These are phyloP conservation scores for Empidonax alnorum DNA, from an alignment of 2,113 vertebrate species.

Conservation along the genomic window DNA sequence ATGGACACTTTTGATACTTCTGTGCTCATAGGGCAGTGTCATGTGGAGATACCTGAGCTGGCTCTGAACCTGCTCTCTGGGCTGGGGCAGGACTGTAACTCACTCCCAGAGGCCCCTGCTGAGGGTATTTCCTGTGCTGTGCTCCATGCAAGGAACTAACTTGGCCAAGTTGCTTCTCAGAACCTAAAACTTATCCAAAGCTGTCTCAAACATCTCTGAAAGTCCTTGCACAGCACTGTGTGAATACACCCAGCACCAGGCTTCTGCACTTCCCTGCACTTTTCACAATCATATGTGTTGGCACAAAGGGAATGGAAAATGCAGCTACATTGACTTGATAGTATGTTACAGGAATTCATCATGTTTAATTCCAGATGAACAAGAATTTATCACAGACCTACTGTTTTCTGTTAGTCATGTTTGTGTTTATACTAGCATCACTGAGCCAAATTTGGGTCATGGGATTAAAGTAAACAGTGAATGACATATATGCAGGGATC, in stretches of 20 bases:
- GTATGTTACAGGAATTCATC: not conserved
- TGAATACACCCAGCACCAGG: not conserved
- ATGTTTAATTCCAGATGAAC: not conserved
- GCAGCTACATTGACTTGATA: not conserved
- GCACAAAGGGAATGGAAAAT: not conserved
- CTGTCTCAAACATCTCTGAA: not conserved
- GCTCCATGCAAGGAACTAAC: not conserved
- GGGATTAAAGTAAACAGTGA: not conserved
- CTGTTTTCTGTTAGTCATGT: not conserved
- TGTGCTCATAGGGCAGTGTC: not conserved
- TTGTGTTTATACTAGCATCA: not conserved
- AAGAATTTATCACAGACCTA: not conserved
- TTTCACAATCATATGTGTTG: not conserved
- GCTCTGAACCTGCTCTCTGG: not conserved
- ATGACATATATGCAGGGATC: not conserved
- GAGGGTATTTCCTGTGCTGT: not conserved
- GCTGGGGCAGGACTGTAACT: not conserved
- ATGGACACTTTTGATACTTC: not conserved
- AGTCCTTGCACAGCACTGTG: not conserved
- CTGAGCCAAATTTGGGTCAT: not conserved
- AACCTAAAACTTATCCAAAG: not conserved
- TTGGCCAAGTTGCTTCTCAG: not conserved
- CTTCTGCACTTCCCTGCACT: not conserved
- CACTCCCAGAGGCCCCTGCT: rapidly evolving
- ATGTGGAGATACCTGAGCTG: not conserved